A percentile compares a stretch with the other conserved stretches of the same genome.
Evolutionary conservation across 2,888 invertebrate species (phyloP).

Genomic region (Drosophila ochracea): DNA sequence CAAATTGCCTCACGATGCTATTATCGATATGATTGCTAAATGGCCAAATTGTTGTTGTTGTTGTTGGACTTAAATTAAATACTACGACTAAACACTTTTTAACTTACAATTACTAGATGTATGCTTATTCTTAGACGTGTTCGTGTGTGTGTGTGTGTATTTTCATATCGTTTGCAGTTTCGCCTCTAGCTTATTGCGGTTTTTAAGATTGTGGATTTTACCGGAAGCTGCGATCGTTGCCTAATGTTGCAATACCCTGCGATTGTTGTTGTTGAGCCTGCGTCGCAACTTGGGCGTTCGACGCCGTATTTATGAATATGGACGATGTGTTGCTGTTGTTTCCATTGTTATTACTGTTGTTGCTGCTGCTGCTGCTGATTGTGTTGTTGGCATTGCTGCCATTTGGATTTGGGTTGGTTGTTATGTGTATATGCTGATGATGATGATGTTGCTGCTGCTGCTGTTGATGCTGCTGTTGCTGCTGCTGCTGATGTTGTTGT

Average conservation of each 20-base stretch:
- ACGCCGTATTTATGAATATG: slow-evolving; percentile 53
- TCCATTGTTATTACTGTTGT: slow-evolving; percentile 35
- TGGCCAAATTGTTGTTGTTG: slow-evolving; percentile 5
- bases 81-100: slow-evolving; percentile 24
- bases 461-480: slow-evolving; percentile 56
- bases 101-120: slow-evolving; percentile 19
- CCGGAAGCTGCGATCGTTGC: slow-evolving; percentile 63
- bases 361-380: slow-evolving; percentile 37
- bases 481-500: slow-evolving; percentile 52
- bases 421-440: slow-evolving; percentile 52
- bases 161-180: slow-evolving; percentile 22
- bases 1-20: slow-evolving; percentile 36
- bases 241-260: slow-evolving; percentile 53
- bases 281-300: slow-evolving; percentile 44
- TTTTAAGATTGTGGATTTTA: slow-evolving; percentile 40
- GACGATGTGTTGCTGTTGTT: slow-evolving; percentile 42
- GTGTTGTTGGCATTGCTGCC: slow-evolving; percentile 41
- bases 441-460: slow-evolving; percentile 54
- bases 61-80: slow-evolving; percentile 23
- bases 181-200: slow-evolving; percentile 9
- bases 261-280: slow-evolving; percentile 44
- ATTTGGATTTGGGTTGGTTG: slow-evolving; percentile 33
- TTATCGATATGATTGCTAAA: slow-evolving; percentile 28
- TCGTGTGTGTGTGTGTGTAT: slow-evolving; percentile 9
- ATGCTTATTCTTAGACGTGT: background rate